Evolutionary conservation across 2,113 vertebrate genomes (phyloP), one percentile per base, ranked within the genome.

Genomic region (Melanostigma gelatinosum): DNA sequence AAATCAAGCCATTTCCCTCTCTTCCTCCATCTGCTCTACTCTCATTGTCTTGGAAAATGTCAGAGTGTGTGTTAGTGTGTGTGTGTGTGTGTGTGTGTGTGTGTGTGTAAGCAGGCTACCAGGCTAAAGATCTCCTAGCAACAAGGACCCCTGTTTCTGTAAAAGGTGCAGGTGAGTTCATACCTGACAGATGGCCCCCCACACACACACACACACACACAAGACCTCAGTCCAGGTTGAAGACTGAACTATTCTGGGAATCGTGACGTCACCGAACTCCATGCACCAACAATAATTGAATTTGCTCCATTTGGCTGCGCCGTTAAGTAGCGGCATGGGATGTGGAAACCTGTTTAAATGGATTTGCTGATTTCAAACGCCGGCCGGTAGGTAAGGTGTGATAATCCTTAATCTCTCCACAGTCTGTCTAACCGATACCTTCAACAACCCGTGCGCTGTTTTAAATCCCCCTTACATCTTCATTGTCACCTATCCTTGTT

Each of bases 101-200:
- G 32, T 32, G 32, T 32, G 32, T 32, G 68, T 36, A 44, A 61
- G 12, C 50, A 54, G 50, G 48, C 22, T 55, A 1, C 48, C 13
- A 32, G 70, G 70, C 72, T 84, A 54, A 76, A 84, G 72, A 68
- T 92, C 84, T 58, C 92, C 82, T 85, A 87, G 92, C 92, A 93
- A 92, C 90, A 52, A 66, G 52, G 48, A 82, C 50, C 46, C 63
- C 12, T 7, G 83, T 79, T 87, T 88, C 86, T 80, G 67, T 71
- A 58, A 77, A 82, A 69, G 57, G 68, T 66, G 22, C 61, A 86
- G 83, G 89, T 91, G 83, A 87, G 63, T 71, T 83, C 89, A 52
- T 71, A 87, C 80, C 80, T 81, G 80, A 88, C 91, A 92, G 89
- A 91, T 91, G 89, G 88, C 38, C 54, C 0, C 4, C 0, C 62